phyloP scores from a whole-genome alignment of 2,797 vertebrate species.

The Pangasius sanitwongsei region DNA sequence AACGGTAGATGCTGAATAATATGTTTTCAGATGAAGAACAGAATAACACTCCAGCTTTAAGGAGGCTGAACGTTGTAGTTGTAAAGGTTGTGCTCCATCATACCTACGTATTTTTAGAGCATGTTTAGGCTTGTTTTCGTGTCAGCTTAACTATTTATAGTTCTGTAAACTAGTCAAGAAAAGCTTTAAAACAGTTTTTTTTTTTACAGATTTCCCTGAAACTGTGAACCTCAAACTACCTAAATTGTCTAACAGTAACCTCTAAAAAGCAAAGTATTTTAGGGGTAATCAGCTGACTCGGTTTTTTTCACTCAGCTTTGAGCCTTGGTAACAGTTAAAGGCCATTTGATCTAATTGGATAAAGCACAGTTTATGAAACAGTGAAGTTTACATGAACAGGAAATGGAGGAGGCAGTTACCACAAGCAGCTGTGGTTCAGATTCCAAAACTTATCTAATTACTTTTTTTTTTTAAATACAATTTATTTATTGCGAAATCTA shows the following conservation, averaged over 20 bases:
- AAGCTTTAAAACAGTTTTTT: neutral
- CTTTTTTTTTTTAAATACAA: too few species aligned
- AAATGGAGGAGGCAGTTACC: neutral
- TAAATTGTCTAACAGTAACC: neutral
- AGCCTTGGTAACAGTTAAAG: neutral
- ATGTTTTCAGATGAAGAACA: neutral
- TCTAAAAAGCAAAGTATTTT: conserved; percentile 5
- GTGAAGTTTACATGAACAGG: too few species aligned
- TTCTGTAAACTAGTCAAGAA: neutral
- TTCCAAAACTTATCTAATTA: too few species aligned
- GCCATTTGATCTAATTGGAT: neutral
- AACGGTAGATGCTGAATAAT: neutral
- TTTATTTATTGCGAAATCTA: neutral
- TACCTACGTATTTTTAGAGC: neutral
- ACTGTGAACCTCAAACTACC: neutral
- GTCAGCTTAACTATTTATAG: neutral
- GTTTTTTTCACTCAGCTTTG: neutral
- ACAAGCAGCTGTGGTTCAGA: neutral
- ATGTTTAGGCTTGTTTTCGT: neutral
- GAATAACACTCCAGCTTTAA: neutral
- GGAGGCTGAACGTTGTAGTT: neutral
- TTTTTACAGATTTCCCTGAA: neutral
- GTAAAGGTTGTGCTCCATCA: neutral
- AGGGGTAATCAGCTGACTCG: neutral
- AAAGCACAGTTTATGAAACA: neutral